Percentiles rank a stretch among this genome's conserved stretches.
Conservation (phyloP, 2,113 vertebrate species). For the Nothoprocta perdicaria region DNA sequence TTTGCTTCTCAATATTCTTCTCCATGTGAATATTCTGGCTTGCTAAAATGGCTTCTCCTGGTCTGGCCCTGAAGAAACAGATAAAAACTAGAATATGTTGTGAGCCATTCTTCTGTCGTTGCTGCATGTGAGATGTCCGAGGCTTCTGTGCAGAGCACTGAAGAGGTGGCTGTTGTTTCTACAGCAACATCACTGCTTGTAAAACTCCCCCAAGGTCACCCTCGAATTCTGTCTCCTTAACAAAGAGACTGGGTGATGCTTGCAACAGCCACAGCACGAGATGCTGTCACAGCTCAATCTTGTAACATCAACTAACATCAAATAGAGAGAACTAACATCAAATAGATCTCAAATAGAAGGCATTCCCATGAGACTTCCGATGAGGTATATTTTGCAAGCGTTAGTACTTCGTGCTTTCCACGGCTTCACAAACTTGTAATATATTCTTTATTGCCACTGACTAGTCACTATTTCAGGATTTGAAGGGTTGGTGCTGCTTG, state of each 20-base stretch:
- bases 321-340: neutral
- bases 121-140: neutral
- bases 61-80: neutral
- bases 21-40: conserved; percentile 75
- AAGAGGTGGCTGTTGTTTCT: neutral
- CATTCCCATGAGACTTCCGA: neutral
- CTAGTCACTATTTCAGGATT: neutral
- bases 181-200: neutral
- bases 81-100: neutral
- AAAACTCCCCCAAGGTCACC: neutral
- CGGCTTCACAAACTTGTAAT: neutral
- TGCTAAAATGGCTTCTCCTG: conserved; percentile 20
- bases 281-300: neutral
- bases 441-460: neutral
- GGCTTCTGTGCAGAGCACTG: neutral
- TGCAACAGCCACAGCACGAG: neutral
- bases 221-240: neutral
- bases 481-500: neutral
- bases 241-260: neutral
- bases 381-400: neutral
- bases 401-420: neutral
- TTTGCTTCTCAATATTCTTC: conserved; percentile 72
- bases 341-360: neutral
- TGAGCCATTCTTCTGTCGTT: conserved; percentile 44
- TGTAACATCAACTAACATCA: neutral